phyloP scores from a whole-genome alignment of 2,888 invertebrate genomes.

The Rugalucina vietnamica region DNA sequence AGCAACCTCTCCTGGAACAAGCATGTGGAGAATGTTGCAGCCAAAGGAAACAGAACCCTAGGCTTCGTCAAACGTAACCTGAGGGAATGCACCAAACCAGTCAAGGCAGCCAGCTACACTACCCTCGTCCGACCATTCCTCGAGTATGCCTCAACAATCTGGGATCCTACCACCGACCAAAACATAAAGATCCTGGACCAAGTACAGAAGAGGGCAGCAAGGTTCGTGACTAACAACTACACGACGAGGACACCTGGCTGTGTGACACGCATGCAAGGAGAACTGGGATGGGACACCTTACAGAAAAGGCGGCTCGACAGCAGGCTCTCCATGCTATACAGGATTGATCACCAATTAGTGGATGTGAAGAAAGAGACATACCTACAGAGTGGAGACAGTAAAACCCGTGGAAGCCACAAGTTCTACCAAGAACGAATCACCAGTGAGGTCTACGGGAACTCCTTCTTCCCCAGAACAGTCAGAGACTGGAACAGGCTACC shows the following conservation, averaged over 20 bases:
- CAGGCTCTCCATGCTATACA: slow-evolving; percentile 22
- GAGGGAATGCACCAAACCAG: background rate
- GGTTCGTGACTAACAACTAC: slow-evolving; percentile 8
- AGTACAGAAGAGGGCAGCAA: slow-evolving; percentile 6
- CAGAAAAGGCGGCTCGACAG: slow-evolving; percentile 11
- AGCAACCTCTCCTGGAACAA: slow-evolving; percentile 17
- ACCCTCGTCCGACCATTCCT: slow-evolving; percentile 15
- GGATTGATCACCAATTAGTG: slow-evolving; percentile 11
- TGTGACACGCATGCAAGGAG: slow-evolving; percentile 19
- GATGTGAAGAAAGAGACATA: background rate
- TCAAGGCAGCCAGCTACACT: slow-evolving; percentile 18
- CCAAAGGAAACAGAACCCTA: slow-evolving; percentile 27
- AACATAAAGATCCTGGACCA: slow-evolving; percentile 9
- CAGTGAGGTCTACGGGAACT: slow-evolving; percentile 2
- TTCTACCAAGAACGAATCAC: slow-evolving; percentile 8
- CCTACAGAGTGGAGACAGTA: slow-evolving; percentile 5
- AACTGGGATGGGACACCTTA: slow-evolving; percentile 20
- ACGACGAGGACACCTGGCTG: slow-evolving; percentile 8
- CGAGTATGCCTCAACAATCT: slow-evolving; percentile 23
- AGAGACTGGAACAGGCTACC: slow-evolving; percentile 6
- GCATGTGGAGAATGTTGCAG: slow-evolving; percentile 17
- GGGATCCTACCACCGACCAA: slow-evolving; percentile 2
- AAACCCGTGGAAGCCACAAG: slow-evolving; percentile 6
- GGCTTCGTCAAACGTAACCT: slow-evolving; percentile 31
- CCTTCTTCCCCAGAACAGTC: slow-evolving; percentile 10